Percentiles rank a stretch among this genome's conserved stretches.
These are phyloP conservation scores for Mycetomoellerius zeteki DNA, from an alignment of 1,140 invertebrate genomes.

Conservation along the genomic window DNA sequence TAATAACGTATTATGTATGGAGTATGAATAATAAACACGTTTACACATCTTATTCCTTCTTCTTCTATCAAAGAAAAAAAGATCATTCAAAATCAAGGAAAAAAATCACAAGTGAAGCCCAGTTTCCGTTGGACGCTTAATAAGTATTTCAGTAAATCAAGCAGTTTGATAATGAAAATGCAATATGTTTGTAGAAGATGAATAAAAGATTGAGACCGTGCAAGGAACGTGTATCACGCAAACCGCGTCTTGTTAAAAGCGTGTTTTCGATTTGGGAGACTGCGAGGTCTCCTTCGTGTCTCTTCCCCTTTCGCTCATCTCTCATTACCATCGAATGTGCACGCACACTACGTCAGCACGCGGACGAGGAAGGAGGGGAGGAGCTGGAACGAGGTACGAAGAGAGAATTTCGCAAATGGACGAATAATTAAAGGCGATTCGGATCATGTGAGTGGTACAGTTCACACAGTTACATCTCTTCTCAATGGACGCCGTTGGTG, in stretches of 20 bases:
- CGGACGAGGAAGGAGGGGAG: not conserved
- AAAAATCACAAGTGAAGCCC: not conserved
- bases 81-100: not conserved
- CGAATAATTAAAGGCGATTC: slow-evolving; percentile 79
- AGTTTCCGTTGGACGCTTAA: not conserved
- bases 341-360: slow-evolving; percentile 1
- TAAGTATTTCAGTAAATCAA: not conserved
- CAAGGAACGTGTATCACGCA: not conserved
- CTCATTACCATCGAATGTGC: slow-evolving; percentile 60
- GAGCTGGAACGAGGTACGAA: not conserved
- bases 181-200: not conserved
- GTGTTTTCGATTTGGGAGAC: slow-evolving; percentile 28
- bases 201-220: not conserved
- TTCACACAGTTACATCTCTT: slow-evolving; percentile 82
- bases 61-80: not conserved
- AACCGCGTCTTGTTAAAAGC: not conserved
- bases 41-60: not conserved
- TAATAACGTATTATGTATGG: not conserved
- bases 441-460: slow-evolving; percentile 82
- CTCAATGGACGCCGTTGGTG: slow-evolving; percentile 77
- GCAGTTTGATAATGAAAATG: slow-evolving; percentile 10
- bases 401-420: slow-evolving; percentile 76
- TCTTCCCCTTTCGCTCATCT: slow-evolving; percentile 60
- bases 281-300: not conserved
- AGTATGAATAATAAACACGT: not conserved